Percentiles rank a stretch among this genome's conserved stretches.
These are phyloP conservation scores for Anthopleura xanthogrammica DNA, from an alignment of 92 coral and sea anemone species.

Conservation along the genomic window DNA sequence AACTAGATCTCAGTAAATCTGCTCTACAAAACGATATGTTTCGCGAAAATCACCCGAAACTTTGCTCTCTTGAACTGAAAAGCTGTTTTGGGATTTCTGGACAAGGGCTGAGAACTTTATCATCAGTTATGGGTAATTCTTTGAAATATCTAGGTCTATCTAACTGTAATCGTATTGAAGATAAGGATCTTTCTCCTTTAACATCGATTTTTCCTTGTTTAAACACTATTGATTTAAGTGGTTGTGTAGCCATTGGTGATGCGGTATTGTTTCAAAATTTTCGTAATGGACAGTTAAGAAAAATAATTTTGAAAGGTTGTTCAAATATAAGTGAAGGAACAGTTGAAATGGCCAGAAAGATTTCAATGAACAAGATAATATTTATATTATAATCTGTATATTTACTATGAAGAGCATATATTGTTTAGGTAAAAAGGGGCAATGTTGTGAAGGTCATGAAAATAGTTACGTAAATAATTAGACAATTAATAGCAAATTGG, in stretches of 20 bases:
- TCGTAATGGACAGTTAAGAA: background rate
- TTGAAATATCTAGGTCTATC: conserved; percentile 12
- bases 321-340: background rate
- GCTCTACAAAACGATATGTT: conserved; percentile 20
- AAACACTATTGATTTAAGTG: conserved; percentile 9
- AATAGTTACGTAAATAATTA: too few species aligned
- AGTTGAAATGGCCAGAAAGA: background rate
- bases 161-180: background rate
- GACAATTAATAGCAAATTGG: too few species aligned
- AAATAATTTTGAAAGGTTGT: conserved; percentile 13
- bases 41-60: conserved; percentile 2
- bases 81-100: conserved; percentile 12
- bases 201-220: conserved; percentile 2
- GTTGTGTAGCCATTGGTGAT: conserved; percentile 1
- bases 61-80: conserved; percentile 11
- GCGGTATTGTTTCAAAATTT: background rate
- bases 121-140: background rate
- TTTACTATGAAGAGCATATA: too few species aligned
- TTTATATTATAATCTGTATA: background rate
- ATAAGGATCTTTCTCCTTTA: background rate
- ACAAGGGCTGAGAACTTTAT: background rate
- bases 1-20: conserved; percentile 4
- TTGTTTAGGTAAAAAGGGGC: too few species aligned
- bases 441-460: too few species aligned
- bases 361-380: background rate